phyloP scores from a whole-genome alignment of 2,797 vertebrate species.

The Enteromius unitaeniatus region DNA sequence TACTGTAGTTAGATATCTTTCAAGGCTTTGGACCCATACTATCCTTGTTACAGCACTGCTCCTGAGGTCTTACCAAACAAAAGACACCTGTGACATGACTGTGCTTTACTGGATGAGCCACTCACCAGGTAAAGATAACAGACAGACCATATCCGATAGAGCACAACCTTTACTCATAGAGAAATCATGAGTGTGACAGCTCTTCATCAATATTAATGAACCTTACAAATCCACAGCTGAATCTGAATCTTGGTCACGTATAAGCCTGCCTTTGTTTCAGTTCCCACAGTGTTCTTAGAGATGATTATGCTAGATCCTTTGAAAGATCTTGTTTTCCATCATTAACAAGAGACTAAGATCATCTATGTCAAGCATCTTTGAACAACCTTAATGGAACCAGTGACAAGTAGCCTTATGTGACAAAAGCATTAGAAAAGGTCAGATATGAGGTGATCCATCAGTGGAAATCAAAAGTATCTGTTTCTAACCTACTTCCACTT shows the following conservation, averaged over 20 bases:
- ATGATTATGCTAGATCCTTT: conserved; percentile 22
- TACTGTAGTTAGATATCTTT: background rate
- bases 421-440: conserved; percentile 12
- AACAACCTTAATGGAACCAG: conserved; percentile 28
- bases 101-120: conserved; percentile 8
- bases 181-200: conserved; percentile 24
- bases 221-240: background rate
- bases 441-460: conserved; percentile 4
- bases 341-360: conserved; percentile 17
- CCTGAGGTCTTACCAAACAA: background rate
- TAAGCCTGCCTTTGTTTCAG: conserved; percentile 19
- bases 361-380: conserved; percentile 31
- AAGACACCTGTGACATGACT: conserved; percentile 12
- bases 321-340: conserved; percentile 12
- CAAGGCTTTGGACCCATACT: background rate
- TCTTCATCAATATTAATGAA: conserved; percentile 25
- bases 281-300: background rate
- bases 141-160: conserved; percentile 3
- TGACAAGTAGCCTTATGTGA: background rate
- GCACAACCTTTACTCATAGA: conserved; percentile 16
- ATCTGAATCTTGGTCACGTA: conserved; percentile 9
- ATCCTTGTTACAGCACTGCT: background rate
- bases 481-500: background rate
- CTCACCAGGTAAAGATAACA: conserved; percentile 1
- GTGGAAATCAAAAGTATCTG: conserved; percentile 3